Evolutionary conservation across 2,113 vertebrate genomes (phyloP), one percentile per base, ranked within the genome.

Genomic region (Meleagris gallopavo): DNA sequence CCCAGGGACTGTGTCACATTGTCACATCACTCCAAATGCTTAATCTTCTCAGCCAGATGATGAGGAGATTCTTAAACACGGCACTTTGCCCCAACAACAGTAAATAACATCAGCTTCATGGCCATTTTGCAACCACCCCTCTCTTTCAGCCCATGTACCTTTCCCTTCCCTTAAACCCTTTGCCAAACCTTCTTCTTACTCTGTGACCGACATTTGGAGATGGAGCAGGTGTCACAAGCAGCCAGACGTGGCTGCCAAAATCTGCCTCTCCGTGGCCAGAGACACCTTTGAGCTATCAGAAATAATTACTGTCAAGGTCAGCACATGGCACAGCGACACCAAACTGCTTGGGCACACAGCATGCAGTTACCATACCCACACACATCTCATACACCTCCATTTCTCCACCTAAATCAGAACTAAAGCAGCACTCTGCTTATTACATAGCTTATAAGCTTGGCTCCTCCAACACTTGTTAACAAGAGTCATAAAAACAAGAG

Each of bases 291-390:
- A 88, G 89, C 45, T 67, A 38, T 83, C 95, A 85, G 38, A 83
- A 94, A 88, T 40, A 73, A 91, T 93, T 85, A 82, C 50, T 55
- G 38, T 89, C 91, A 94, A 82, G 66, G 43, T 6, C 34, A 83
- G 34, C 0, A 0, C 62, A 67, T 92, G 84, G 86, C 84, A 91
- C 20, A 30, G 40, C 36, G 40, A 19, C 40, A 32, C 52, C 3
- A 2, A 84, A 50, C 27, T 0, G 18, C 88, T 82, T 1, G 0
- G 46, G 36, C 3, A 0, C 32, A 8, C 0, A 21, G 46, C 1
- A 16, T 58, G 41, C 21, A 58, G 46, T 54, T 43, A 25, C 89
- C 1, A 2, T 57, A 18, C 58, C 69, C 61, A 83, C 48, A 11
- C 41, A 54, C 16, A 3, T 24, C 62, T 65, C 69, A 83, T 45